A percentile compares a stretch with the other conserved stretches of the same genome.
These are phyloP conservation scores for Pristionchus fissidentatus DNA, from an alignment of 2,888 invertebrate genomes.

Conservation along the genomic window DNA sequence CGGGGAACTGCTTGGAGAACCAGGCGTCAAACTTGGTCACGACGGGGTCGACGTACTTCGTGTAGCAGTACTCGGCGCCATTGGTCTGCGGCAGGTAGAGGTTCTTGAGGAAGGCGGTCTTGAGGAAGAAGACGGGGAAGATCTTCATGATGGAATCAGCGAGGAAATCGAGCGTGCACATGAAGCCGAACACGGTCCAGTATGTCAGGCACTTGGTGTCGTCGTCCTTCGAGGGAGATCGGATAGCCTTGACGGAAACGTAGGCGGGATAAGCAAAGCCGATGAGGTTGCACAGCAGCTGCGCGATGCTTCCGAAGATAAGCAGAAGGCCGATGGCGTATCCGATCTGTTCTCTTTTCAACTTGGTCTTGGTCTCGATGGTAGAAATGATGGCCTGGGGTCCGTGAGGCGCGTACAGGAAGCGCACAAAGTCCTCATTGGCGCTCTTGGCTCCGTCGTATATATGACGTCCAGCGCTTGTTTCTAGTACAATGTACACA, in stretches of 20 bases:
- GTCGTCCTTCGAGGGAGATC: conserved; percentile 77
- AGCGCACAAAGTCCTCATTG: conserved; percentile 52
- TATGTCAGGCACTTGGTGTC: conserved; percentile 89
- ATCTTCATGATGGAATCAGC: conserved; percentile 54
- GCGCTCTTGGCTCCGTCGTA: conserved; percentile 6
- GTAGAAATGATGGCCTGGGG: conserved; percentile 45
- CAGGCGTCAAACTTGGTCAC: conserved; percentile 36
- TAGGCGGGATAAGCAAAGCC: conserved; percentile 64
- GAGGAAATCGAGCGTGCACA: conserved; percentile 55
- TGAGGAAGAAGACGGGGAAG: conserved; percentile 59
- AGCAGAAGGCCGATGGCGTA: conserved; percentile 1
- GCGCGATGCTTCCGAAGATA: conserved; percentile 78
- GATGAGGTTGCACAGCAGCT: conserved; percentile 63
- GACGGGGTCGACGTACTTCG: conserved; percentile 42
- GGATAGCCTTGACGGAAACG: conserved; percentile 74
- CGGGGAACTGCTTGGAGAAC: conserved; percentile 2
- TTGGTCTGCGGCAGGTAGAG: conserved; percentile 58
- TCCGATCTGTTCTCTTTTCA: conserved; percentile 51
- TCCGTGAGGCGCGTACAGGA: conserved; percentile 54
- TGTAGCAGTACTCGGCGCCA: conserved; percentile 56
- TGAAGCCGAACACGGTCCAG: conserved; percentile 82
- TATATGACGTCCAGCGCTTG: no score
- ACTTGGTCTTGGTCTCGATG: conserved; percentile 48
- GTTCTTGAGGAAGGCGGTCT: conserved; percentile 58
- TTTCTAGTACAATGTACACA: no score